phyloP scores from a whole-genome alignment of 1,140 invertebrate genomes.

The Drusus annulatus region DNA sequence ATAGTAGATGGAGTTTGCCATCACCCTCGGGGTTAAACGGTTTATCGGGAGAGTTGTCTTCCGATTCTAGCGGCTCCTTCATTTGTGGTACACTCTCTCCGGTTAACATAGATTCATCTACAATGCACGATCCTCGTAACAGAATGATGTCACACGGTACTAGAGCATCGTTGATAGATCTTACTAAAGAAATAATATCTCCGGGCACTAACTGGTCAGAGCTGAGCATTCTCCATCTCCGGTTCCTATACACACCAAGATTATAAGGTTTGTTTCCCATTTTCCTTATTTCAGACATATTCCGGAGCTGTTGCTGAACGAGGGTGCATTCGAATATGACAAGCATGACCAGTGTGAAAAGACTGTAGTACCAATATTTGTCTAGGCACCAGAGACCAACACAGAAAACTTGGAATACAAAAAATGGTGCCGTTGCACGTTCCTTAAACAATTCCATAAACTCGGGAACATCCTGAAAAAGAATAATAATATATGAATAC shows the following conservation, averaged over 20 bases:
- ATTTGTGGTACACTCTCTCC: conserved; percentile 99
- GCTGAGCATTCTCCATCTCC: conserved; percentile 91
- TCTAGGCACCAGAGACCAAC: conserved; percentile 99
- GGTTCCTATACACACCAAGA: conserved; percentile 94
- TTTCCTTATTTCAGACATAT: conserved; percentile 99
- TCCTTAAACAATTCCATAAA: conserved; percentile 98
- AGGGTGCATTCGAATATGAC: conserved; percentile 98
- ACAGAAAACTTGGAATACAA: conserved; percentile 96
- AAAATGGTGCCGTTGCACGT: conserved; percentile 98
- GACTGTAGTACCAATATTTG: conserved; percentile 98
- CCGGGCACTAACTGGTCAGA: conserved; percentile 94
- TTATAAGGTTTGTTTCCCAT: conserved; percentile 99
- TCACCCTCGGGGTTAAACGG: conserved; percentile 89
- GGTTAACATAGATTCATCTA: conserved; percentile 98
- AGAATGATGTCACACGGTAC: conserved; percentile 98
- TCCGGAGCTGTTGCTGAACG: conserved; percentile 97
- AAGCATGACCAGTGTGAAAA: conserved; percentile 98
- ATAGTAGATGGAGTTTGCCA: conserved; percentile 95
- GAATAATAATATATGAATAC: conserved; percentile 5
- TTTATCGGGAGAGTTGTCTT: conserved; percentile 76
- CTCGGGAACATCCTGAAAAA: conserved; percentile 90
- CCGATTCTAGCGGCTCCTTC: conserved; percentile 94
- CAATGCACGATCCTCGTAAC: conserved; percentile 94
- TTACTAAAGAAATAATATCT: conserved; percentile 95
- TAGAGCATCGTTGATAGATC: conserved; percentile 90